Base-by-base conservation (phyloP, 1,140 invertebrate genomes). In the Pogonomyrmex barbatus region DNA sequence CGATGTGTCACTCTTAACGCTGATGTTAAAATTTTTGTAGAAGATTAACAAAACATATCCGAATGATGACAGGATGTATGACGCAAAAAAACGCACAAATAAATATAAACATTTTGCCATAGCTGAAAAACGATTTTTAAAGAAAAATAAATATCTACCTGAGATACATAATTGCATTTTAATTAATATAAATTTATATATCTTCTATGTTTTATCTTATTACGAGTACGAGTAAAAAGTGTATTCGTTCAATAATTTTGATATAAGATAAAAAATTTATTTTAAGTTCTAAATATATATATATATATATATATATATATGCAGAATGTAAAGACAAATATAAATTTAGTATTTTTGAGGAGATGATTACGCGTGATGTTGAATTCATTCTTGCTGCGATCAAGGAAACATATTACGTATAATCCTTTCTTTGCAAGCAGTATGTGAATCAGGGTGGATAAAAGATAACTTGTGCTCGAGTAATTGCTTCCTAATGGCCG, bases 401-500 rank as follows among this genome's bases (percentile, higher is more conserved):
- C 24, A 56, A 81, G 36, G 5, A 42, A 68, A 45, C 36, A 3
- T 45, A 42, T 67, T 52, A 39, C 45, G 50, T 4, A 33, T 33
- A 42, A 58, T 73, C 60, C 17, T 58, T 60, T 47, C 78, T 42
- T 56, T 70, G 24, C 47, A 14, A 17, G 76, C 70, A 62, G 36
- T 68, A 79, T 86, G 47, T 63, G 73, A 87, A 63, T 75, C 67
- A 47, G 65, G 47, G n/a, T 58, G 65, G 54, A 89, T 86, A 88
- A 89, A 89, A 89, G 85, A 78, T 56, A 60, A 78, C 58, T 87
- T 65, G 47, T 58, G 78, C 67, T 60, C 62, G 71, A 62, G 42
- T 87, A 89, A 89, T 89, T 89, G 84, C 58, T 89, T 87, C 84
- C 83, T 88, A 88, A 89, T 87, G 85, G 78, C 84, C 52, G 84